Evolutionary conservation across 2,888 invertebrate species (phyloP).

Genomic region (Latrodectus hesperus): DNA sequence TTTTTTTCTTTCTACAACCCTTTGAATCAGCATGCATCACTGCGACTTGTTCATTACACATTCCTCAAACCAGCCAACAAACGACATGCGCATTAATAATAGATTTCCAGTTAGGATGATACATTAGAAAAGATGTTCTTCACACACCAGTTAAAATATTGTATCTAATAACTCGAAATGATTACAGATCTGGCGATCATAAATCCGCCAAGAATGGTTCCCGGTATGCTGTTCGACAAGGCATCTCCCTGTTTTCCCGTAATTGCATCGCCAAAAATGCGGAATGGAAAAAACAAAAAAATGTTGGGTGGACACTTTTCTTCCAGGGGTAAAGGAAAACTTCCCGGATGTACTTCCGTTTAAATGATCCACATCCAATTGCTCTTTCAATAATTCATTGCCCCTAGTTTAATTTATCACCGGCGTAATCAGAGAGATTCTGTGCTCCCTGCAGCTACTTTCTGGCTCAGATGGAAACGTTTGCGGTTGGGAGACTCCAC

Average conservation of each 20-base stretch:
- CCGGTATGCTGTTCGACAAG: background rate
- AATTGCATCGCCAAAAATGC: background rate
- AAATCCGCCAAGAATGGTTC: background rate
- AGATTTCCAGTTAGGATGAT: too few relatives aligned
- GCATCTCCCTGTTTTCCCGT: background rate
- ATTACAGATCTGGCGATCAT: background rate
- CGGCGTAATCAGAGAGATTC: too few relatives aligned
- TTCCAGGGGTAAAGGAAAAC: background rate
- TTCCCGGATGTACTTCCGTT: background rate
- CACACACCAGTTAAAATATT: background rate
- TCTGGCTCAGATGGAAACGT: too few relatives aligned
- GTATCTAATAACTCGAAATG: background rate
- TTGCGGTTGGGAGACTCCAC: too few relatives aligned
- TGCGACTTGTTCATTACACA: too few relatives aligned
- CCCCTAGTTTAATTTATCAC: background rate
- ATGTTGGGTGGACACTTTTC: background rate
- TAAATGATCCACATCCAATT: slow-evolving; percentile 1
- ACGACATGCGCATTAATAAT: too few relatives aligned
- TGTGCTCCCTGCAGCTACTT: too few relatives aligned
- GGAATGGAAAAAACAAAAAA: background rate
- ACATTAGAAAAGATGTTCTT: background rate
- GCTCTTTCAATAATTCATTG: slow-evolving; percentile 1
- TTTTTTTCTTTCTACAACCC: too few relatives aligned
- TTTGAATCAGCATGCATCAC: too few relatives aligned
- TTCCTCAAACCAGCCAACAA: too few relatives aligned